Evolutionary conservation across 2,888 invertebrate genomes (phyloP).

Genomic region (Drosophila conformis): DNA sequence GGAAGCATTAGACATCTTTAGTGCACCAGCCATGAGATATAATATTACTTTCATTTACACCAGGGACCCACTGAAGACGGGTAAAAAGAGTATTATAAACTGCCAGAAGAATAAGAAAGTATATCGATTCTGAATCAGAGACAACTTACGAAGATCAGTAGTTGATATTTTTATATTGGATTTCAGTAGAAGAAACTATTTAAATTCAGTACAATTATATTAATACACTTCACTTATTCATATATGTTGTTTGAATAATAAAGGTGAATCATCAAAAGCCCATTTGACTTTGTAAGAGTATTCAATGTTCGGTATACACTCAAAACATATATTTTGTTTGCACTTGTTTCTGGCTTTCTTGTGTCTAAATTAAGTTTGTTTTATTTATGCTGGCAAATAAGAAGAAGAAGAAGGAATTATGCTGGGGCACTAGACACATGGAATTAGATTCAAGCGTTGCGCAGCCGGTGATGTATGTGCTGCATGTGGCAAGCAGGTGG

Average conservation of each 20-base stretch:
- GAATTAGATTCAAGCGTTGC: slow-evolving; percentile 43
- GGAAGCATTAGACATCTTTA: slow-evolving; percentile 57
- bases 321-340: background rate
- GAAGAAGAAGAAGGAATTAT: slow-evolving; percentile 34
- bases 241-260: background rate
- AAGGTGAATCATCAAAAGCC: background rate
- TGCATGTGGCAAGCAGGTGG: slow-evolving; percentile 21
- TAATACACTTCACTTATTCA: background rate
- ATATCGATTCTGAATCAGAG: background rate
- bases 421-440: slow-evolving; percentile 40
- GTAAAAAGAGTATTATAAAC: background rate
- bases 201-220: background rate
- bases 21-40: slow-evolving; percentile 36
- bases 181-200: background rate
- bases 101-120: background rate
- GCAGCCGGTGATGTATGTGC: slow-evolving; percentile 19
- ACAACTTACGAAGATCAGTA: background rate
- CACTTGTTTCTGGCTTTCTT: slow-evolving; percentile 6
- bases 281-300: slow-evolving; percentile 12
- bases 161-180: background rate
- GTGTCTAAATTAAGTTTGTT: slow-evolving; percentile 52
- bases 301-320: background rate
- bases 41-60: slow-evolving; percentile 12
- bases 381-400: slow-evolving; percentile 50
- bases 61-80: background rate